Evolutionary conservation across 2,797 vertebrate species (phyloP).

Genomic region (Melanotaenia parkinsoni): DNA sequence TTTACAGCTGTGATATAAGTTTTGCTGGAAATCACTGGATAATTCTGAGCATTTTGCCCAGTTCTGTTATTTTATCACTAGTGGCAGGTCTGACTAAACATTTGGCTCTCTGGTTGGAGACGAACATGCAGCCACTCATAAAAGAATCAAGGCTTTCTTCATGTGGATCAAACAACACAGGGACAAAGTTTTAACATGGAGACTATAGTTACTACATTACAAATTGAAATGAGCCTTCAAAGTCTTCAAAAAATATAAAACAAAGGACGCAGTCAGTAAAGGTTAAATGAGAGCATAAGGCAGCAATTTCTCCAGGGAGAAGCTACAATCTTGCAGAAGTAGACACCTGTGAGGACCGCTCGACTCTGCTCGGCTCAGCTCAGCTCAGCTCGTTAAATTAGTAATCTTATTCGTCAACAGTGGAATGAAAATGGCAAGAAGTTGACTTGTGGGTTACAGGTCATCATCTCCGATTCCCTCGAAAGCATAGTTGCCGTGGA

Average conservation of each 20-base stretch:
- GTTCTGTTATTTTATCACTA: conserved; percentile 66
- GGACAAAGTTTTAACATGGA: conserved; percentile 26
- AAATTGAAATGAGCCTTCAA: conserved; percentile 34
- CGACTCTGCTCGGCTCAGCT: conserved; percentile 61
- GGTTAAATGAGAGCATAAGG: conserved; percentile 70
- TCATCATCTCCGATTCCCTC: conserved; percentile 99
- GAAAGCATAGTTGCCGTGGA: conserved; percentile 98
- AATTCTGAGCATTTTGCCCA: conserved; percentile 28
- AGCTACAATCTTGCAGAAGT: conserved; percentile 80
- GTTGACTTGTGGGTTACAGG: conserved; percentile 82
- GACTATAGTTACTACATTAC: conserved; percentile 34
- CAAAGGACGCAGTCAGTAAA: conserved; percentile 36
- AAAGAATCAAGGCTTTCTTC: conserved; percentile 31
- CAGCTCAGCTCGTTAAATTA: conserved; percentile 69
- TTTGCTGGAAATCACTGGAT: conserved; percentile 32
- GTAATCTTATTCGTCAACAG: conserved; percentile 53
- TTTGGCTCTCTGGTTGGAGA: conserved; percentile 59
- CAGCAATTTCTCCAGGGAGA: conserved; percentile 67
- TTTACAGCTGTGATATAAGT: conserved; percentile 37
- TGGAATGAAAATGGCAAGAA: conserved; percentile 46
- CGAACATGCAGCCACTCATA: conserved; percentile 46
- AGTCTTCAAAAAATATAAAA: conserved; percentile 12
- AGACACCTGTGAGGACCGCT: conserved; percentile 46
- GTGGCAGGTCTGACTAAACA: conserved; percentile 68
- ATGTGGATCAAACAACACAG: conserved; percentile 11